phyloP scores from a whole-genome alignment of 2,888 invertebrate species.

The Meliscaeva auricollis region DNA sequence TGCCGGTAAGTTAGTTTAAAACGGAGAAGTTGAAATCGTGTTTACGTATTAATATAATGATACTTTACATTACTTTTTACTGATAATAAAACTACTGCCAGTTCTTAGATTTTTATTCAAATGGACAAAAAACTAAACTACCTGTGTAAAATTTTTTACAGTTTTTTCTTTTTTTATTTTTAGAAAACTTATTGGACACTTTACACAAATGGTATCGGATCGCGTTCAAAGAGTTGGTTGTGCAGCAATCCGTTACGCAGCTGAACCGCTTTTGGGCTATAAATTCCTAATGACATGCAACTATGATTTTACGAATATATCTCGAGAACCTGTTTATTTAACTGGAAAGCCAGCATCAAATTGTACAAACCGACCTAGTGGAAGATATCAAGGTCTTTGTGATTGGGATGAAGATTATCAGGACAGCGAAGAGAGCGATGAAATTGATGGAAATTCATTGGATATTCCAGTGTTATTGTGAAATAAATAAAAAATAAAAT shows the following conservation, averaged over 20 bases:
- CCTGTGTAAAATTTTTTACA: no score
- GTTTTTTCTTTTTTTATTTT: background rate
- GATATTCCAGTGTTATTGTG: slow-evolving; percentile 75
- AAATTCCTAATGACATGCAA: slow-evolving; percentile 82
- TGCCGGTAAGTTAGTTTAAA: no score
- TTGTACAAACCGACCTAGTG: slow-evolving; percentile 78
- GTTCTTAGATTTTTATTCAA: no score
- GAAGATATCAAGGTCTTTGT: slow-evolving; percentile 80
- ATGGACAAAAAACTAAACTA: no score
- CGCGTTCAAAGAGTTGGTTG: slow-evolving; percentile 82
- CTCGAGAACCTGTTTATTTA: slow-evolving; percentile 80
- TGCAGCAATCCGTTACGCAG: slow-evolving; percentile 79
- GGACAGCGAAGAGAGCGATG: slow-evolving; percentile 79
- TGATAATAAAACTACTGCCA: no score
- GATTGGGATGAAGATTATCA: slow-evolving; percentile 80
- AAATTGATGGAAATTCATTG: slow-evolving; percentile 77
- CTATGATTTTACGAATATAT: slow-evolving; percentile 82
- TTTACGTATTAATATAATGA: no score
- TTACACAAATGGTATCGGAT: slow-evolving; percentile 81
- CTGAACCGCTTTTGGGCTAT: slow-evolving; percentile 57
- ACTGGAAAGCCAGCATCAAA: slow-evolving; percentile 80
- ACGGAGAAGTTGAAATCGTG: no score
- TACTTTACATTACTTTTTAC: no score
- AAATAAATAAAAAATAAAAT: slow-evolving; percentile 20
- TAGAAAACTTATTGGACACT: slow-evolving; percentile 82